phyloP scores from a whole-genome alignment of 2,797 vertebrate genomes.

The Rhadinocentrus ornatus region DNA sequence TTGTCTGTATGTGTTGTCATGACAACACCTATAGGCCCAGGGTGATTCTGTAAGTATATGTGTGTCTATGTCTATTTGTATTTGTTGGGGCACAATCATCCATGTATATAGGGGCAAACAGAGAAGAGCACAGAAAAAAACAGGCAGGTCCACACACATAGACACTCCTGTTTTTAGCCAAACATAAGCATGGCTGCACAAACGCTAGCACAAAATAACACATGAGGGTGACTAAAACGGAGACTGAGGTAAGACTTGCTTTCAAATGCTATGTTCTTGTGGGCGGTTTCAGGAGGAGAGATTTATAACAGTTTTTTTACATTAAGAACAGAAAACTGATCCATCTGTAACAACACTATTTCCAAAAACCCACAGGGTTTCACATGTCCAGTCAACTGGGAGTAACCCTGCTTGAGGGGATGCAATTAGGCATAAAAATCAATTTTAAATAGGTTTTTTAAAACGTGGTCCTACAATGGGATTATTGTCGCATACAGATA shows the following conservation, averaged over 20 bases:
- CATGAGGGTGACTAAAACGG: constrained; percentile 37
- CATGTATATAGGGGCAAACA: constrained; percentile 42
- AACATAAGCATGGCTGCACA: constrained; percentile 31
- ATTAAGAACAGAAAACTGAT: constrained; percentile 57
- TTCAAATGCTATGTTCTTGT: constrained; percentile 46
- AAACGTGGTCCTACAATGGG: constrained; percentile 37
- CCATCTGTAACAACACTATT: constrained; percentile 60
- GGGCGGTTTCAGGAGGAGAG: constrained; percentile 51
- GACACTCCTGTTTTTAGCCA: constrained; percentile 32
- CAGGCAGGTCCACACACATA: constrained; percentile 31
- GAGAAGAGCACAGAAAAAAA: not conserved
- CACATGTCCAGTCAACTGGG: constrained; percentile 38
- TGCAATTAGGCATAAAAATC: constrained; percentile 54
- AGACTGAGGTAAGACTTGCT: constrained; percentile 56
- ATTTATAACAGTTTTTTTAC: constrained; percentile 57
- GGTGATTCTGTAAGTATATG: constrained; percentile 22
- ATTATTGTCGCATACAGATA: constrained; percentile 22
- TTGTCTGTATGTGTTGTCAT: constrained; percentile 69
- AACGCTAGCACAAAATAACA: constrained; percentile 44
- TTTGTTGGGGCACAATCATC: constrained; percentile 24
- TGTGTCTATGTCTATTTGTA: constrained; percentile 25
- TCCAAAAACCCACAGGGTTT: constrained; percentile 46
- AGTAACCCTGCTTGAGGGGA: constrained; percentile 51
- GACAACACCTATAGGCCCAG: constrained; percentile 46
- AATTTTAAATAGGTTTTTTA: constrained; percentile 61